Evolutionary conservation across 2,888 invertebrate species (phyloP), one percentile per base, ranked within the genome.

Genomic region (Acholoe squamosa): DNA sequence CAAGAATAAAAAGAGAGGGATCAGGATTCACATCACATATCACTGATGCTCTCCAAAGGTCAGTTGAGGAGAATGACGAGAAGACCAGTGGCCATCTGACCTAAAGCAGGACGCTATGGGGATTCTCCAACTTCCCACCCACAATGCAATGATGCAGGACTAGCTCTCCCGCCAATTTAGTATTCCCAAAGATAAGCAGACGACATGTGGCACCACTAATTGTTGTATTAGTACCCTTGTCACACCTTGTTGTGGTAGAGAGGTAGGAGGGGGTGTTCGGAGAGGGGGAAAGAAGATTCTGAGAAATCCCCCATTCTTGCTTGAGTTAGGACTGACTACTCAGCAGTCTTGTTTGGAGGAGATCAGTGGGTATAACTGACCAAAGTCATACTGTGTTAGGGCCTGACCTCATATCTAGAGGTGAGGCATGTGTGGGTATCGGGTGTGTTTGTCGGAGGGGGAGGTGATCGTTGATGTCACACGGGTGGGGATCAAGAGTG

Each of bases 1-100:
- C 3, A 3, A 43, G 43, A 43, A 43, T 43, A 31, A 31, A 76
- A 76, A 76, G 25, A 5, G 76, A 14, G 76, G 31, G 31, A 5
- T 28, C 28, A 31, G 16, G 43, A 80, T 80, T 80, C 80, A 34
- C 34, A 33, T 33, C 80, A 80, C 80, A 80, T 80, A 10, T 43
- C 16, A 7, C 33, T 43, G 5, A 0, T 80, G 5, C 80, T 34
- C 33, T 19, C 19, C 33, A 80, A 80, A 43, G 80, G 33, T 25
- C 33, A 22, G 7, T 19, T 3, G 25, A 80, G 43, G 43, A 43
- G 34, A 80, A 34, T 22, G n/a, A n/a, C 22, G 5, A 16, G 80
- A 43, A 19, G 43, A 14, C 33, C 19, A n/a, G 34, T 22, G 33
- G 80, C 33, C 80, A 80, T 43, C 14, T 80, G 80, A 80, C 80